Base-by-base conservation (phyloP, 2,888 invertebrate species). In the Hyles lineata region DNA sequence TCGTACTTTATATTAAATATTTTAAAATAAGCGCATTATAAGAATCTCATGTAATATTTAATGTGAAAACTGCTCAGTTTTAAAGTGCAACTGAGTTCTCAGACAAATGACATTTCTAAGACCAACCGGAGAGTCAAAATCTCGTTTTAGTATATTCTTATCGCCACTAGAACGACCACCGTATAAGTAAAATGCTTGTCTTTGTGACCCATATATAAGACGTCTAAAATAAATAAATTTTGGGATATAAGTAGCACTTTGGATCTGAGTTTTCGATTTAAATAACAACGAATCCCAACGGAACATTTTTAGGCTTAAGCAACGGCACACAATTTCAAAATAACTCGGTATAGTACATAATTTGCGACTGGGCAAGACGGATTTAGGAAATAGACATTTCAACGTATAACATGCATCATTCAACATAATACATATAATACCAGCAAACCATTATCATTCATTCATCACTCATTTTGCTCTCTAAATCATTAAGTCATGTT, bases 221-320 rank as follows among this genome's bases (percentile, higher is more conserved):
- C 9, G 2, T 35, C 35, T 35, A 35, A 35, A 35, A 35, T 43
- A 11, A 43, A 43, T 43, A 1, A 35, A 15, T 43, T 43, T 11
- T 43, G 43, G 15, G 6, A 23, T 1, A 1, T 9, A 9, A 23
- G 23, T 50, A 25, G 23, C 50, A 50, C 67, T 50, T 50, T 67
- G 43, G 23, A 67, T 5, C 43, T 50, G 21, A 43, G 43, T 23
- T 67, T 6, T 67, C 67, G 35, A 75, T 72, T 80, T 74, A 77
- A 79, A 74, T 79, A 79, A 81, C 83, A 83, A 84, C 82, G 81
- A 84, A 84, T 79, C 82, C 82, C 83, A 82, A 79, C 80, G 80
- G 74, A 55, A 76, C 73, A 74, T 67, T 21, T 43, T 67, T 67
- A 67, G 67, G 50, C 19, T 67, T 50, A 67, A 63, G 63, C 15